phyloP scores from a whole-genome alignment of 1,140 invertebrate genomes.

The Scaptomyza montana region DNA sequence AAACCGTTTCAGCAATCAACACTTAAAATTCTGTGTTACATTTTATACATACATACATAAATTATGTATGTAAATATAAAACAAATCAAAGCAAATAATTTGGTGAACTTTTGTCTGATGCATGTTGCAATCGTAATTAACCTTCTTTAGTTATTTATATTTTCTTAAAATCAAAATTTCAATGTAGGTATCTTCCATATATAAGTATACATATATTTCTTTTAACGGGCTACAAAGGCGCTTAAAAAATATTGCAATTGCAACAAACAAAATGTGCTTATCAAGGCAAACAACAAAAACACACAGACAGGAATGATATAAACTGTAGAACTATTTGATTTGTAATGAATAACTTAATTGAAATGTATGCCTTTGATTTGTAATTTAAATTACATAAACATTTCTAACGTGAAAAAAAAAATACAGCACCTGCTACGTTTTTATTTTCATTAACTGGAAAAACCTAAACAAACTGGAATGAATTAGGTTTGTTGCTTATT shows the following conservation, averaged over 20 bases:
- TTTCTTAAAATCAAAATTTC: constrained; percentile 11
- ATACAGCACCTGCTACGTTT: constrained; percentile 10
- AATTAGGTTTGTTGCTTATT: not conserved
- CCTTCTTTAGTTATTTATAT: constrained; percentile 39
- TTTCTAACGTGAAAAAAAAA: constrained; percentile 49
- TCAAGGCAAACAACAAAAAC: constrained; percentile 25
- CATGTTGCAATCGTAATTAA: constrained; percentile 27
- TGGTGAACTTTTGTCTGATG: constrained; percentile 19
- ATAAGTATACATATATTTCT: constrained; percentile 12
- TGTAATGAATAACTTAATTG: constrained; percentile 78
- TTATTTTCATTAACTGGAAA: constrained; percentile 34
- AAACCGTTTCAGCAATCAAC: constrained; percentile 41
- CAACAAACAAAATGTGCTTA: constrained; percentile 40
- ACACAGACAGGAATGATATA: constrained; percentile 49
- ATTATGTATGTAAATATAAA: constrained; percentile 24
- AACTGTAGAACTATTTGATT: constrained; percentile 79
- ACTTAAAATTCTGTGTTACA: constrained; percentile 52
- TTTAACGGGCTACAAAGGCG: constrained; percentile 34
- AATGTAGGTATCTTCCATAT: constrained; percentile 18
- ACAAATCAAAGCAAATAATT: constrained; percentile 17
- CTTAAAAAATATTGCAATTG: constrained; percentile 41
- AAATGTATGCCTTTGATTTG: constrained; percentile 74
- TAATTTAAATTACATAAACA: constrained; percentile 76
- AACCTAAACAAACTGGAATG: not conserved
- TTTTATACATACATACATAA: constrained; percentile 32